Conservation (phyloP, 1,140 invertebrate genomes). For the Cardiocondyla obscurior region DNA sequence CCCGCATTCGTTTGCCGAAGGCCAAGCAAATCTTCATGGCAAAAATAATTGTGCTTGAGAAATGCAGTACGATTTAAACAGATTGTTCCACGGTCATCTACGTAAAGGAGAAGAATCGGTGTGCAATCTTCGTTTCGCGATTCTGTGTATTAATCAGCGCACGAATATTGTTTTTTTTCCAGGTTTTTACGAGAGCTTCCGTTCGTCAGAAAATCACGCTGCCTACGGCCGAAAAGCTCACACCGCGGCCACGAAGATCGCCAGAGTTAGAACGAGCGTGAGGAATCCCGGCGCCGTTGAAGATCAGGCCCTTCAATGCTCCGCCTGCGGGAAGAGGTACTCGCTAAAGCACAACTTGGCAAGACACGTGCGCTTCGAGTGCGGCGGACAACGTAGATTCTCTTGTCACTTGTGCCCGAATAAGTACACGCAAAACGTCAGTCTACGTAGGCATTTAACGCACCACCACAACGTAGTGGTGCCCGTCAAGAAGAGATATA, state of each 20-base stretch:
- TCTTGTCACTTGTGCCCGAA: conserved; percentile 80
- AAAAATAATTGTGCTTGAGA: background rate
- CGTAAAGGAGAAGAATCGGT: background rate
- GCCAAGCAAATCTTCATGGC: background rate
- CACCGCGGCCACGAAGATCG: background rate
- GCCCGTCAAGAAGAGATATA: background rate
- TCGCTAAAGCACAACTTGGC: conserved; percentile 81
- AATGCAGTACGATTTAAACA: conserved; percentile 6
- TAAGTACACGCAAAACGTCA: conserved; percentile 81
- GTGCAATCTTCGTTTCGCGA: background rate
- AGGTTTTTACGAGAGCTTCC: conserved; percentile 21
- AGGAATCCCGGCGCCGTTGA: background rate
- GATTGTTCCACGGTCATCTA: background rate
- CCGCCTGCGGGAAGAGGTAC: conserved; percentile 82
- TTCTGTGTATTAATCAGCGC: conserved; percentile 7
- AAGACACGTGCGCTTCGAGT: conserved; percentile 85
- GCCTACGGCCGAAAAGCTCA: background rate
- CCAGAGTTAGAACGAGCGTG: background rate
- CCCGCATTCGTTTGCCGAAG: too few species aligned
- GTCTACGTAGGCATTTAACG: conserved; percentile 78
- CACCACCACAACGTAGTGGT: conserved; percentile 69
- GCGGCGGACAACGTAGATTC: conserved; percentile 83
- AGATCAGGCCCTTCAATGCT: conserved; percentile 71
- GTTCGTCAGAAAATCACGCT: background rate
- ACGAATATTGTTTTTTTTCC: conserved; percentile 51